These are phyloP conservation scores for Drosophila seclusa DNA, from an alignment of 2,888 invertebrate species.

Conservation along the genomic window DNA sequence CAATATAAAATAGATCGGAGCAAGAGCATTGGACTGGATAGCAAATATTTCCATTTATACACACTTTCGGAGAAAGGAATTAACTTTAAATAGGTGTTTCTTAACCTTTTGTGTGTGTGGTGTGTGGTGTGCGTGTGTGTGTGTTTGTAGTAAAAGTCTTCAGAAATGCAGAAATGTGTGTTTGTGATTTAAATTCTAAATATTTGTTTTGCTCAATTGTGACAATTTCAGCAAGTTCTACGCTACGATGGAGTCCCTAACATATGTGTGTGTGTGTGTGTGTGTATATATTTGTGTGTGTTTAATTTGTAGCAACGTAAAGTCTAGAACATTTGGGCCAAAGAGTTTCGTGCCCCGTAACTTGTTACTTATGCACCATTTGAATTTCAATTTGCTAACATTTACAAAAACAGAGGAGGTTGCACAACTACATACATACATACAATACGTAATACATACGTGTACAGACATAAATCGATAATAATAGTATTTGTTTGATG, in stretches of 20 bases:
- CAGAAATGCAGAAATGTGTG: conserved; percentile 55
- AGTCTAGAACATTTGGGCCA: conserved; percentile 43
- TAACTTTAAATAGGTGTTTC: not conserved
- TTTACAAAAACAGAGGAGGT: conserved; percentile 68
- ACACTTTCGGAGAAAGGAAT: not conserved
- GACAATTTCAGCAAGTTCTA: conserved; percentile 58
- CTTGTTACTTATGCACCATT: conserved; percentile 74
- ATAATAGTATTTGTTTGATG: conserved; percentile 14
- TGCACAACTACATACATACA: conserved; percentile 43
- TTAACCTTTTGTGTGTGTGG: not conserved
- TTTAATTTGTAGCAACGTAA: conserved; percentile 40
- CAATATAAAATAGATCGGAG: conserved; percentile 3
- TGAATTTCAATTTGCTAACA: conserved; percentile 74
- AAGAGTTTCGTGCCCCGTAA: conserved; percentile 37
- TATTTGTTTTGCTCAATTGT: conserved; percentile 44
- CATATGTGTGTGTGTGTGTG: conserved; percentile 38
- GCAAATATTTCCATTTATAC: not conserved
- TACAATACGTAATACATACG: conserved; percentile 19
- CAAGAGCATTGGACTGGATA: not conserved
- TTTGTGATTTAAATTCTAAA: conserved; percentile 21
- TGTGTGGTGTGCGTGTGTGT: conserved; percentile 16
- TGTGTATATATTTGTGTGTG: not conserved
- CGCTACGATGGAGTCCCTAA: conserved; percentile 70
- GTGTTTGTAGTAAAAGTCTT: conserved; percentile 66
- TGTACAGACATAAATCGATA: conserved; percentile 40